Evolutionary conservation across 1,140 invertebrate species (phyloP), one percentile per base, ranked within the genome.

Genomic region (Chelonus insularis): DNA sequence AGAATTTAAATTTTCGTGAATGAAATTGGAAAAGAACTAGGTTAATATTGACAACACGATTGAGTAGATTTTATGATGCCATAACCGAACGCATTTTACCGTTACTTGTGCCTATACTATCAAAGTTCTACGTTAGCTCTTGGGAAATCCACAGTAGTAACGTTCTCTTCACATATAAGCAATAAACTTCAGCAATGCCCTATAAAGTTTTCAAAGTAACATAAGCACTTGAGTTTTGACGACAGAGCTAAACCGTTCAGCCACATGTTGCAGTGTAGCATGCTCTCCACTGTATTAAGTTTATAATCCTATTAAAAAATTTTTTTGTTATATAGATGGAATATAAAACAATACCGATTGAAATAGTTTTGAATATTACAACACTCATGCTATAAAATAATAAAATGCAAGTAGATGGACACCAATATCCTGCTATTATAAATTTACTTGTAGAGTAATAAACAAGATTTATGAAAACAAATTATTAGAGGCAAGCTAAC

Each of bases 91-190:
- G 39, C 58, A 60, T 41, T 25, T 12, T 12, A 45, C 21, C 29
- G 8, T 29, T 18, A 18, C 12, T 21, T 5, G 21, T 14, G 21
- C 45, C 11, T 23, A 20, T 23, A 23, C 34, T 48, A 54, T 36
- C 34, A 14, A 51, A 51, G 37, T 54, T 60, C 36, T 34, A 52
- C 48, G 20, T 60, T 29, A 60, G 54, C 48, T 45, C 58, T 52
- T 60, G 58, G 50, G 48, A 60, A 60, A 60, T 60, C 48, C 50
- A 29, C 50, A n/a, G 32, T 51, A 60, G 34, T 41, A 54, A 54
- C 58, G 25, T 51, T 43, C 37, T 14, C 23, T 54, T 23, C 48
- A 60, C 50, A 60, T 60, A 60, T 60, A 45, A 60, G 48, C 50
- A 60, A 54, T 60, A 60, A 60, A 60, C 34, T 50, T 20, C 9